Evolutionary conservation across 2,888 invertebrate genomes (phyloP).

Genomic region (Oasisia sp.): DNA sequence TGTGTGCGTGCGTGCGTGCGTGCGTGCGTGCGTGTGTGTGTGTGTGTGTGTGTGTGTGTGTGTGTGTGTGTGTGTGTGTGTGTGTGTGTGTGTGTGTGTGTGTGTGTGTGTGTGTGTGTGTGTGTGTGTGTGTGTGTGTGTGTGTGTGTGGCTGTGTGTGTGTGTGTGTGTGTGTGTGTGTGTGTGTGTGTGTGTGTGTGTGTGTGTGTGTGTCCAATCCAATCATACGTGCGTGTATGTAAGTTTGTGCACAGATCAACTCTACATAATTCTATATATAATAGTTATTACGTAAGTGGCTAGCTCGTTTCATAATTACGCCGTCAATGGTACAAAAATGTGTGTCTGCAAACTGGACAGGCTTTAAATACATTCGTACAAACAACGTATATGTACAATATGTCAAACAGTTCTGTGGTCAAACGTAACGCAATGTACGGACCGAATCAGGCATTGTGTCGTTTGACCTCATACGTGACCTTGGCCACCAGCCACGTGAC

Average conservation of each 20-base stretch:
- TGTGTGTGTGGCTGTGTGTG: background rate
- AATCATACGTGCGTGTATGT: background rate
- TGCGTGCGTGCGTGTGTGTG: background rate
- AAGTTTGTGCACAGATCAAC: too few relatives aligned
- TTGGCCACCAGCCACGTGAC: background rate
- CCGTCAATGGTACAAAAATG: background rate
- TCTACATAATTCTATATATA: too few relatives aligned
- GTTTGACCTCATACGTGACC: background rate
- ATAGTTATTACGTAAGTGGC: too few relatives aligned
- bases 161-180: background rate
- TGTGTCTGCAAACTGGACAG: background rate
- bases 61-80: background rate
- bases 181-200: background rate
- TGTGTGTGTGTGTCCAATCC: background rate
- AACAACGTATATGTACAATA: background rate
- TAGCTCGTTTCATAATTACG: background rate
- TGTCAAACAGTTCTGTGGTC: background rate
- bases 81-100: background rate
- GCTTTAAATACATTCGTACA: background rate
- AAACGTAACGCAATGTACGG: background rate
- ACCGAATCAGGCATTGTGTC: background rate
- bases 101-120: background rate
- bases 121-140: background rate
- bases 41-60: background rate
- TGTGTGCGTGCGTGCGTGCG: background rate